These are phyloP conservation scores for Zhengitettix transpicula DNA, from an alignment of 2,888 invertebrate species.

Conservation along the genomic window DNA sequence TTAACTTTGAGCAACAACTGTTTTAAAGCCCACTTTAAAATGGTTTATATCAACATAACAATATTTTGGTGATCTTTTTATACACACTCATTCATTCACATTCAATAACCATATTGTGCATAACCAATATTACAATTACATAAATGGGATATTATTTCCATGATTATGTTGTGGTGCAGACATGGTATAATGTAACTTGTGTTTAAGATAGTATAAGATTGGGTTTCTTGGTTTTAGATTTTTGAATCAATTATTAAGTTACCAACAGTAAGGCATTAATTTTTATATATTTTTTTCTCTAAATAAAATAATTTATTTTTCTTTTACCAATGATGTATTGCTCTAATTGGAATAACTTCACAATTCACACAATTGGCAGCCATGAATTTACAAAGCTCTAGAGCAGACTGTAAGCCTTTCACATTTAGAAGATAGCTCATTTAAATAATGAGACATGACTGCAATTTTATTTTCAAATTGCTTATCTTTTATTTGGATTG, in stretches of 20 bases:
- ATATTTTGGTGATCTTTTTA: conserved; percentile 3
- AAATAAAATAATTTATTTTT: conserved; percentile 1
- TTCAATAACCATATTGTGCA: conserved; percentile 8
- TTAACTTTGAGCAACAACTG: conserved; percentile 9
- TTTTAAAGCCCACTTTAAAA: conserved; percentile 7
- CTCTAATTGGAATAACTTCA: conserved; percentile 4
- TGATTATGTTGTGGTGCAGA: conserved; percentile 14
- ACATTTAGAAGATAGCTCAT: no score
- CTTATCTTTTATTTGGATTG: no score
- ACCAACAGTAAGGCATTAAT: conserved; percentile 1
- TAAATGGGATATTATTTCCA: not conserved
- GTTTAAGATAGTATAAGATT: not conserved
- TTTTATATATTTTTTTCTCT: not conserved
- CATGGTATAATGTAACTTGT: conserved; percentile 10
- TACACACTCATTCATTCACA: conserved; percentile 1
- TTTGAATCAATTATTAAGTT: not conserved
- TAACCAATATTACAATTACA: conserved; percentile 4
- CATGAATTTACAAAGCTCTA: conserved; percentile 8
- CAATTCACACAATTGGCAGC: conserved; percentile 5
- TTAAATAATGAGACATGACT: no score
- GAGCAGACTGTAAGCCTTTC: conserved; percentile 6
- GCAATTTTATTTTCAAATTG: no score
- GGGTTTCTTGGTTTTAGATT: no score
- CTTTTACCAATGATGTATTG: not conserved
- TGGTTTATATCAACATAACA: conserved; percentile 5